These are phyloP conservation scores for Lepidostoma basale DNA, from an alignment of 1,140 invertebrate species.

Conservation along the genomic window DNA sequence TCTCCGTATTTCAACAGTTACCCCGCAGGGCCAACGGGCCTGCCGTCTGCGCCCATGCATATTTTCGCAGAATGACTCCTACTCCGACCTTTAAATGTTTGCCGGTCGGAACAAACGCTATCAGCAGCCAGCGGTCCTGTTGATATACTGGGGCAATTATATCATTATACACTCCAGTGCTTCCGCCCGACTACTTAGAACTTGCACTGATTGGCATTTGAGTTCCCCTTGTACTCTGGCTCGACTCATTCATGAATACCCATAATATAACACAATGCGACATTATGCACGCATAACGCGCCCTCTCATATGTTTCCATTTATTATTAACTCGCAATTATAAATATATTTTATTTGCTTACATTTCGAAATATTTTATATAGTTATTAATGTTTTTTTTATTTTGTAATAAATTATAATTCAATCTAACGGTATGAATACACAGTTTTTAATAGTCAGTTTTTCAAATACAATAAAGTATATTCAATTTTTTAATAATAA, in stretches of 20 bases:
- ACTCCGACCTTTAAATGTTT: constrained; percentile 23
- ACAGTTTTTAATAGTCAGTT: too few relatives aligned
- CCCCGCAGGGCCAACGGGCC: too few relatives aligned
- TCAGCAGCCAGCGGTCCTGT: constrained; percentile 10
- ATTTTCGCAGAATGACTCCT: not conserved
- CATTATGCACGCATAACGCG: not conserved
- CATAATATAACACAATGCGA: not conserved
- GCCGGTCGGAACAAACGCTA: constrained; percentile 15
- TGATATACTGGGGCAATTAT: constrained; percentile 9
- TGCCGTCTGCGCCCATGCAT: too few relatives aligned
- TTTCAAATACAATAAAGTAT: too few relatives aligned
- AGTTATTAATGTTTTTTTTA: too few relatives aligned
- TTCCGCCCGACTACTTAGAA: not conserved
- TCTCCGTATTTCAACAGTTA: too few relatives aligned
- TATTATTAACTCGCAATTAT: not conserved
- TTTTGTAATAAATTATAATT: too few relatives aligned
- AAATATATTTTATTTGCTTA: not conserved
- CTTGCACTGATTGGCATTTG: not conserved
- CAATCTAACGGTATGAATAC: too few relatives aligned
- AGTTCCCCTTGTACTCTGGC: not conserved
- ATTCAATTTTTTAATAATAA: too few relatives aligned
- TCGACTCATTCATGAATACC: not conserved
- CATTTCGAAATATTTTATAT: too few relatives aligned
- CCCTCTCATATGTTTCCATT: not conserved
- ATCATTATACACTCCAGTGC: constrained; percentile 12